Conservation (phyloP, 1,140 invertebrate genomes). For the Drosophila miranda region DNA sequence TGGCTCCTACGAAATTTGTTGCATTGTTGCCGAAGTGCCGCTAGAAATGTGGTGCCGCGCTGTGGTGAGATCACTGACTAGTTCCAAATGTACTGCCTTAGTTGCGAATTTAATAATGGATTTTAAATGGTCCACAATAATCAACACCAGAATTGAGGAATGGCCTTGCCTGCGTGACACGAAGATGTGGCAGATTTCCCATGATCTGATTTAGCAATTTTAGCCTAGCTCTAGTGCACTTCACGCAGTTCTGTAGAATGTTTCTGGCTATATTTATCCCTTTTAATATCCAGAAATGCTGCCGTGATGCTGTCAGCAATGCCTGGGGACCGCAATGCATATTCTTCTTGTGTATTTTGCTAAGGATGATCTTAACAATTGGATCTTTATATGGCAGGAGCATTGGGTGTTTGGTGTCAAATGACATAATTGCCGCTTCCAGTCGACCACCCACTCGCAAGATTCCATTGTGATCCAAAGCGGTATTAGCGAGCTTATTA, state of each 20-base stretch:
- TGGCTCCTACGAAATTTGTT: background rate
- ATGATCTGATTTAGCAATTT: constrained; percentile 23
- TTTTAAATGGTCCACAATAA: constrained; percentile 66
- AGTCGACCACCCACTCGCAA: constrained; percentile 71
- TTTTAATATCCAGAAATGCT: no score
- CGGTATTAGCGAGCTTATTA: no score
- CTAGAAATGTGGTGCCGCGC: constrained; percentile 1
- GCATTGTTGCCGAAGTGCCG: constrained; percentile 1
- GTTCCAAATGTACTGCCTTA: no score
- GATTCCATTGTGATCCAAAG: no score
- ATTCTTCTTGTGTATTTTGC: no score
- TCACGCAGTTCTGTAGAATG: constrained; percentile 46
- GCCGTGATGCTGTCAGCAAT: no score
- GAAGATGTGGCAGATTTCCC: constrained; percentile 20
- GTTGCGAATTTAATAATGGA: no score
- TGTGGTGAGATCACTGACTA: background rate
- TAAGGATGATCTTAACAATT: no score
- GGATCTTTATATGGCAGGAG: background rate
- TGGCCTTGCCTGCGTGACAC: constrained; percentile 1
- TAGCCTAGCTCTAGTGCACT: constrained; percentile 42
- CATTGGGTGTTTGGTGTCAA: constrained; percentile 78
- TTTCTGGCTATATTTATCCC: constrained; percentile 9
- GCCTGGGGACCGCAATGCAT: no score
- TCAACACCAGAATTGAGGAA: constrained; percentile 52
- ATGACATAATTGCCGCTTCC: constrained; percentile 49